These are phyloP conservation scores for Urocitellus parryii DNA, from an alignment of 2,113 vertebrate genomes.

Conservation along the genomic window DNA sequence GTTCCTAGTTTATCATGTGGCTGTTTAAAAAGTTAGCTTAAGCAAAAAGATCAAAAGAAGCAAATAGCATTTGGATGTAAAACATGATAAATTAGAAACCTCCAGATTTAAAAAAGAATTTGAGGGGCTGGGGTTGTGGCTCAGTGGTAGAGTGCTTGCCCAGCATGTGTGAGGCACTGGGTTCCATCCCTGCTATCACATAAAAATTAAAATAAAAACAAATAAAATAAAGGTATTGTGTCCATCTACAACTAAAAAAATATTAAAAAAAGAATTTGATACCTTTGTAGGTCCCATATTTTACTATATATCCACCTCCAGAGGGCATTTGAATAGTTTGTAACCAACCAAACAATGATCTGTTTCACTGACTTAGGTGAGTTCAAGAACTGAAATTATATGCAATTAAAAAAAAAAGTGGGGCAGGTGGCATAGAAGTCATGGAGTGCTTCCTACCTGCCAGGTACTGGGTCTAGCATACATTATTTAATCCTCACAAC, in stretches of 20 bases:
- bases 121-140: too few relatives aligned
- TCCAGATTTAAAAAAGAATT: neutral
- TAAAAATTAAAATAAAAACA: too few relatives aligned
- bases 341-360: neutral
- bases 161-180: too few relatives aligned
- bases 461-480: neutral
- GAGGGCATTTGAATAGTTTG: neutral
- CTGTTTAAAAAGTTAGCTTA: neutral
- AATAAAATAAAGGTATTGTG: too few relatives aligned
- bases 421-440: neutral
- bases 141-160: too few relatives aligned
- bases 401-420: neutral
- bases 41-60: neutral
- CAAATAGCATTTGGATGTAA: neutral
- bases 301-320: neutral
- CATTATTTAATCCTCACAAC: neutral
- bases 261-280: neutral
- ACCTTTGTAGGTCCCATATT: neutral
- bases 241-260: too few relatives aligned
- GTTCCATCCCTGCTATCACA: too few relatives aligned
- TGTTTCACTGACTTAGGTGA: neutral
- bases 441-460: neutral
- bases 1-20: neutral
- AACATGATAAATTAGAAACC: neutral
- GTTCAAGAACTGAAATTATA: constrained; percentile 1